These are phyloP conservation scores for Troglohyphantes excavatus DNA, from an alignment of 2,888 invertebrate genomes.

Conservation along the genomic window DNA sequence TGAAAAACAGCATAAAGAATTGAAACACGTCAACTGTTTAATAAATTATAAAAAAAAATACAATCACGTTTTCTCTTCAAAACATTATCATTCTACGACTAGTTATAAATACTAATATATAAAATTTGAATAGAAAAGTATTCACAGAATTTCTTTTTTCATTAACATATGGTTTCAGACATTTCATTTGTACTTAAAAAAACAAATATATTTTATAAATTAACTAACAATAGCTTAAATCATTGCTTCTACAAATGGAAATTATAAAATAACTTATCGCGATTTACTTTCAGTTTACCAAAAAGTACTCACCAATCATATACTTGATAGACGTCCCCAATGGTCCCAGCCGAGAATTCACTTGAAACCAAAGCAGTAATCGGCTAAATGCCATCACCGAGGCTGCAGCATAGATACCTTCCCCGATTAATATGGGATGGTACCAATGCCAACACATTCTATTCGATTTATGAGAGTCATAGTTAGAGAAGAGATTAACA, in stretches of 20 bases:
- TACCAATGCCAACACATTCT: constrained; percentile 87
- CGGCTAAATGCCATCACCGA: constrained; percentile 87
- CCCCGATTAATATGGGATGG: constrained; percentile 87
- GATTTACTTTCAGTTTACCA: too few relatives aligned
- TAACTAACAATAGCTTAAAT: too few relatives aligned
- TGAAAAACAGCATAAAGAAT: constrained; percentile 86
- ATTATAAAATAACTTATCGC: too few relatives aligned
- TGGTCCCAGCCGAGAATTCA: constrained; percentile 87
- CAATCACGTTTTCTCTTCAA: background rate
- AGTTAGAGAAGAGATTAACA: constrained; percentile 82
- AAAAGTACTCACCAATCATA: constrained; percentile 67
- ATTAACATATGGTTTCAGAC: too few relatives aligned
- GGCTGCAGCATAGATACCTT: constrained; percentile 87
- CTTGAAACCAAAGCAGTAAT: constrained; percentile 86
- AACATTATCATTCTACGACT: background rate
- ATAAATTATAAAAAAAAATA: constrained; percentile 4
- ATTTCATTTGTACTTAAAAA: too few relatives aligned
- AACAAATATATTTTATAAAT: too few relatives aligned
- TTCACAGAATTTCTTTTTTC: too few relatives aligned
- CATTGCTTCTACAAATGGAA: too few relatives aligned
- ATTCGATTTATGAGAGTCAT: constrained; percentile 84
- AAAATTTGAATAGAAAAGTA: background rate
- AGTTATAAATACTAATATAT: background rate
- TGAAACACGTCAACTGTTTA: constrained; percentile 69
- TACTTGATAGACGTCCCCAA: constrained; percentile 82